Percentiles rank a stretch among this genome's conserved stretches.
phyloP scores from a whole-genome alignment of 2,113 vertebrate genomes.

The Platysteira castanea region DNA sequence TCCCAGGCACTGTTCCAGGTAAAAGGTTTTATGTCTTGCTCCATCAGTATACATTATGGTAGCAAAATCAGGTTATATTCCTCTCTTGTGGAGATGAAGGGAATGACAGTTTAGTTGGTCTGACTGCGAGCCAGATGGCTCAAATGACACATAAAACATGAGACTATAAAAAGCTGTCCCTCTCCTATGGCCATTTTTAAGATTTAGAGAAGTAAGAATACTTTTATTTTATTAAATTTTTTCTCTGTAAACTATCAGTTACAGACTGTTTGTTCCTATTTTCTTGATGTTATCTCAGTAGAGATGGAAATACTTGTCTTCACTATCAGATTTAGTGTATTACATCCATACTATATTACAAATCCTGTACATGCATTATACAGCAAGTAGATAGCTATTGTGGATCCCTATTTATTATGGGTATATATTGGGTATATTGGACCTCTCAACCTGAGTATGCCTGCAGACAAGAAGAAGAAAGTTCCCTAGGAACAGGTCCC shows the following conservation, averaged over 20 bases:
- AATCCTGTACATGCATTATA: background rate
- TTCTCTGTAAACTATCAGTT: background rate
- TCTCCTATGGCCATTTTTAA: background rate
- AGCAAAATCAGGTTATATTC: constrained; percentile 14
- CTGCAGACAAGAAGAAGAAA: background rate
- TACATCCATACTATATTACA: background rate
- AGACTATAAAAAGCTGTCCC: background rate
- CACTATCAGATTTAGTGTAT: background rate
- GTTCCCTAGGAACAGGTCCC: background rate
- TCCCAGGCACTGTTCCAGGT: background rate
- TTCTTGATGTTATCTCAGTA: background rate
- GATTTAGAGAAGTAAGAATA: background rate
- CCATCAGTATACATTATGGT: background rate
- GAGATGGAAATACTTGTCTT: background rate
- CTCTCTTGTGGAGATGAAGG: background rate
- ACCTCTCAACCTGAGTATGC: background rate
- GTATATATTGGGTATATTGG: background rate
- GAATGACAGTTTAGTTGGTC: background rate
- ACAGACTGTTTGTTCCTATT: background rate
- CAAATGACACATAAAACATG: background rate
- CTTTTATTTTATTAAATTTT: background rate
- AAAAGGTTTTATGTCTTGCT: constrained; percentile 30
- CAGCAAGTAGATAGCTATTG: background rate
- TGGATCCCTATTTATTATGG: background rate
- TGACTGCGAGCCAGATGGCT: background rate